These are phyloP conservation scores for Apis mellifera DNA, from an alignment of 1,140 invertebrate species.

Conservation along the genomic window Amel_HAv3.1 CM009936.2:15462001-15462500, in stretches of 20 bases:
- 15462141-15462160: conserved; percentile 5
- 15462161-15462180: background rate
- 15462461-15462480: background rate
- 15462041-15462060: background rate
- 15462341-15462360: background rate
- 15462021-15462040: background rate
- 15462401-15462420: background rate
- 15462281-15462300: background rate
- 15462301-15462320: background rate
- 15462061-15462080: background rate
- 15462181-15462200: background rate
- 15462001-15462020: background rate
- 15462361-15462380: background rate
- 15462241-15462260: background rate
- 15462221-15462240: background rate
- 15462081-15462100: background rate
- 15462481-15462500: background rate
- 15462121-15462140: conserved; percentile 38
- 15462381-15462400: background rate
- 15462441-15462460: background rate
- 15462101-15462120: conserved; percentile 58
- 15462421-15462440: too few relatives aligned
- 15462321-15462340: background rate
- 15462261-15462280: background rate
- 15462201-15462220: background rate